Percentiles rank a stretch among this genome's conserved stretches.
Conservation (phyloP, 2,888 invertebrate species). For the Agriopis marginaria region DNA sequence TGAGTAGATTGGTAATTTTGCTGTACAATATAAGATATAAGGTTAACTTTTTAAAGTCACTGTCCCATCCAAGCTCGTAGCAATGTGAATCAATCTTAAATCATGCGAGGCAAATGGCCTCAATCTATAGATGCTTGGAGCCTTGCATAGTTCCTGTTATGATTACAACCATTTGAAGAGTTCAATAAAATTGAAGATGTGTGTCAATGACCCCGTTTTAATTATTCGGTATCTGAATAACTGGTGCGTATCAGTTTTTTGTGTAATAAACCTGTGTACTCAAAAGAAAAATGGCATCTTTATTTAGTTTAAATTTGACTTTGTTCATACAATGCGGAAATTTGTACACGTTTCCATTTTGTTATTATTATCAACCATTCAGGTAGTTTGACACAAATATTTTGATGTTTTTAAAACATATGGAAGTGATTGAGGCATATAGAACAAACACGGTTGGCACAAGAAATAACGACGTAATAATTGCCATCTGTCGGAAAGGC, state of each 20-base stretch:
- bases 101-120: slow-evolving; percentile 14
- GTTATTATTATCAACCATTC: background rate
- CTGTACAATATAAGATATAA: background rate
- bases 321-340: slow-evolving; percentile 8
- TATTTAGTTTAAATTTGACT: slow-evolving; percentile 1
- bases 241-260: background rate
- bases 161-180: background rate
- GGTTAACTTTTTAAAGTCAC: background rate
- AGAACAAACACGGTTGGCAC: background rate
- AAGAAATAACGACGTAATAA: background rate
- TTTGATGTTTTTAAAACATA: background rate
- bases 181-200: slow-evolving; percentile 16
- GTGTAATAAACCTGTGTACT: background rate
- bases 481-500: background rate
- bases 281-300: background rate
- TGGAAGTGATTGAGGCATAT: background rate
- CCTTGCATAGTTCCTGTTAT: background rate
- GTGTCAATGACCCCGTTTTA: slow-evolving; percentile 9
- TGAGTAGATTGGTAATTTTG: background rate
- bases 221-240: slow-evolving; percentile 6
- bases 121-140: background rate
- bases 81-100: background rate
- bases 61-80: background rate
- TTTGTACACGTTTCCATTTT: background rate
- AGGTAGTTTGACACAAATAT: background rate